Conservation (phyloP, 2,113 vertebrate genomes). For the Lepus timidus region DNA sequence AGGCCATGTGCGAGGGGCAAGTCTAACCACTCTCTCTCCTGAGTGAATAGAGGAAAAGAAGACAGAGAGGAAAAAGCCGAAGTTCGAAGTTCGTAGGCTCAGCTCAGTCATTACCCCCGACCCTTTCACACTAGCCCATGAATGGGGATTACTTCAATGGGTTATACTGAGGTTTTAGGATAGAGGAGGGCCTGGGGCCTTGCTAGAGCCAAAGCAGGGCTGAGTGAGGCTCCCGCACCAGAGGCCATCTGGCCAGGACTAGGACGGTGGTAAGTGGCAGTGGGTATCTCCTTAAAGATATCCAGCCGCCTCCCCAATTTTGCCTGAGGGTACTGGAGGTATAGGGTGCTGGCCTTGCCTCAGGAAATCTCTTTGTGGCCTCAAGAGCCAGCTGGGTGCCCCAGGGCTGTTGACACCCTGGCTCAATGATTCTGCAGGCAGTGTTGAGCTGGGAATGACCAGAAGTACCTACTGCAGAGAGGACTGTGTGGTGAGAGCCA, state of each 20-base stretch:
- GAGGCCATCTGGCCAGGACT: neutral
- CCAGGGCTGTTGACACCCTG: conserved; percentile 9
- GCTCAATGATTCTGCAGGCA: conserved; percentile 21
- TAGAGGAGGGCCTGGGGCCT: neutral
- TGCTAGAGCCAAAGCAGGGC: neutral
- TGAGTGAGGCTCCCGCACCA: neutral
- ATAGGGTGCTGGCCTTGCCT: conserved; percentile 3
- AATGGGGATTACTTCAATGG: conserved; percentile 20
- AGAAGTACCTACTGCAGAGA: conserved; percentile 33
- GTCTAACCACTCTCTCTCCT: neutral
- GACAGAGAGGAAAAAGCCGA: neutral
- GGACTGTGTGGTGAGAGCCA: conserved; percentile 33
- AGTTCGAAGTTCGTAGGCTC: neutral
- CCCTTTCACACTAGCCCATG: conserved; percentile 1
- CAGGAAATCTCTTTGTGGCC: conserved; percentile 11
- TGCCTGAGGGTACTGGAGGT: neutral
- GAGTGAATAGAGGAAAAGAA: neutral
- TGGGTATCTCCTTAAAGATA: neutral
- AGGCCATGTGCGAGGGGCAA: neutral
- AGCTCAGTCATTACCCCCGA: neutral
- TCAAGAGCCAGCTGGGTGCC: conserved; percentile 1
- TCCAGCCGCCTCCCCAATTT: neutral
- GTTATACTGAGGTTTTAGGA: neutral
- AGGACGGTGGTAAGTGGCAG: neutral
- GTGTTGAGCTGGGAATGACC: neutral